A percentile compares a stretch with the other conserved stretches of the same genome.
Conservation (phyloP, 2,888 invertebrate genomes). For the Acronicta leporina region DNA sequence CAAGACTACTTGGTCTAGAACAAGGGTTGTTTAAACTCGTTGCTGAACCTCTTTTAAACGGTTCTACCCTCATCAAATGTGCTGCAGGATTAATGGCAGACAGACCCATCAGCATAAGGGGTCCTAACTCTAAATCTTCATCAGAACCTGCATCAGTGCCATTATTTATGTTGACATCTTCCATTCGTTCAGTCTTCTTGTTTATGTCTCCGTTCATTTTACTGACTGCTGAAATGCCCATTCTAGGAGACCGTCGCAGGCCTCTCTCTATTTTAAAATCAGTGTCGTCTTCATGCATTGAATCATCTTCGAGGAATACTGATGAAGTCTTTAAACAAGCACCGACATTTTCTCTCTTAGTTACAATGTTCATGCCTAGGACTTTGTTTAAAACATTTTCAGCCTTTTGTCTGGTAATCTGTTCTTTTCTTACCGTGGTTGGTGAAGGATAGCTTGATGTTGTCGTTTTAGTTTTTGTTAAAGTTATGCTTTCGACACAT, state of each 20-base stretch:
- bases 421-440: conserved; percentile 78
- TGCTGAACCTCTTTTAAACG: conserved; percentile 80
- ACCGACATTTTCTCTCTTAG: conserved; percentile 81
- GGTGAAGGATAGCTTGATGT: conserved; percentile 77
- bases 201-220: conserved; percentile 86
- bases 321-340: conserved; percentile 83
- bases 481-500: conserved; percentile 85
- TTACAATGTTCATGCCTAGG: conserved; percentile 84
- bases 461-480: conserved; percentile 76
- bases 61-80: conserved; percentile 89
- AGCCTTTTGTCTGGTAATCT: conserved; percentile 84
- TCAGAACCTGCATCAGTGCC: conserved; percentile 79
- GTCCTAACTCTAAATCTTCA: conserved; percentile 90
- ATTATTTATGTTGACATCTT: conserved; percentile 78
- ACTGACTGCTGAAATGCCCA: conserved; percentile 84
- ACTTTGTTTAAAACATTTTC: conserved; percentile 85
- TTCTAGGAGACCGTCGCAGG: conserved; percentile 80
- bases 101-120: conserved; percentile 91
- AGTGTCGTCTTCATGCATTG: conserved; percentile 79
- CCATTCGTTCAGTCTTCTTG: conserved; percentile 79
- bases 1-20: conserved; percentile 85
- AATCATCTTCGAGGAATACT: conserved; percentile 83
- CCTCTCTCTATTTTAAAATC: conserved; percentile 83
- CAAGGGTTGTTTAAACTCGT: conserved; percentile 69
- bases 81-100: conserved; percentile 90